Evolutionary conservation across 2,888 invertebrate genomes (phyloP), one percentile per base, ranked within the genome.

Genomic region (Trachelus troglodyta): DNA sequence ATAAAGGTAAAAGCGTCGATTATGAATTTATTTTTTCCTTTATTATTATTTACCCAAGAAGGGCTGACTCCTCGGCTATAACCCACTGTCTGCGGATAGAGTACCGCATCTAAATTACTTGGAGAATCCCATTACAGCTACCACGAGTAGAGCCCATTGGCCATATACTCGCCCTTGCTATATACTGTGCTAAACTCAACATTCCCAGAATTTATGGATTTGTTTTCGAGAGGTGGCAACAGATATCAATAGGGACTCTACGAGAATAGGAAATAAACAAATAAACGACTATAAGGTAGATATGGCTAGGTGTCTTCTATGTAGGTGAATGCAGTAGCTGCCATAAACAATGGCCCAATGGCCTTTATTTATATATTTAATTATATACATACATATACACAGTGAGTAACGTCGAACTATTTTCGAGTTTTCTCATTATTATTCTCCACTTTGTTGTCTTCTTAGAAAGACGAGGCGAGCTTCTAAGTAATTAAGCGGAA

Each of bases 191-290:
- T 56, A 37, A 69, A 75, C 74, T 56, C 69, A 69, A 78, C 76
- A 79, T 79, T 79, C 74, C 75, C 71, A 73, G 76, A 79, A 80
- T 80, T 80, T 81, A 80, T 79, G 75, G 76, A 81, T 81, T 80
- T 78, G 81, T 81, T 81, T 80, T 81, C 80, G 80, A 76, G 75
- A 73, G 77, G 78, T 78, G 77, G 76, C 76, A 80, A 78, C 56
- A 56, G 77, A 77, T 77, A 77, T 71, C 77, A 77, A 77, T 77
- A 77, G 77, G 77, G 77, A 71, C 77, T 77, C 77, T 71, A 74
- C 69, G 75, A 75, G 75, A 69, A 77, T 77, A 75, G 77, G 74
- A 77, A 77, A 77, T 77, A 75, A 77, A 77, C 77, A 75, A 77
- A 77, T 77, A 75, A 77, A 77, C 71, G 77, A 77, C 77, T 77